Evolutionary conservation across 2,888 invertebrate species (phyloP), one percentile per base, ranked within the genome.

Genomic region (Eutolmus rufibarbis): DNA sequence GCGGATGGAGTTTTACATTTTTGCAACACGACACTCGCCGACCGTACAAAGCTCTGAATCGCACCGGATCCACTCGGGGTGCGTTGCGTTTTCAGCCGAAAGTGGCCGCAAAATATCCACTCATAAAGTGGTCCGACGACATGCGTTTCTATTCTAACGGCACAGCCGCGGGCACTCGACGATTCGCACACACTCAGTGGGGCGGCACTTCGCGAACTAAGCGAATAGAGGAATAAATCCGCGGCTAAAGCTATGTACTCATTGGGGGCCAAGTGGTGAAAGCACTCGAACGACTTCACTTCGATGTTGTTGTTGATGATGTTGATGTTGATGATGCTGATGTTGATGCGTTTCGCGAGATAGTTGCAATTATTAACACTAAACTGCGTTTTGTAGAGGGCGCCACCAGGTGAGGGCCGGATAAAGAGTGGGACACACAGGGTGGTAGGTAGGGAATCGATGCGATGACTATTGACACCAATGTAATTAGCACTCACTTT

Each of bases 401-500:
- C n/a, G n/a, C n/a, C 16, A 2, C 34, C 12, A 74, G 7, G 5
- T 34, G 34, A 31, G 40, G 12, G 12, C 8, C 56, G 23, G 51
- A 3, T 23, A 81, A 34, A 34, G 34, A 34, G 34, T 34, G 5
- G 34, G 34, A 34, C 2, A 31, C 56, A 81, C 81, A 7, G 12
- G 40, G 12, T n/a, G 40, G 40, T 1, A 12, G 1, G 7, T 1
- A 40, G 40, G 40, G 40, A 40, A 40, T 40, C 79, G 46, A 79
- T 79, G 12, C 37, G 78, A 78, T 43, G 78, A 78, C 43, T 81
- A 81, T 56, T 81, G 81, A 81, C 81, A 81, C 81, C 81, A 56
- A 43, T 66, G 81, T 51, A 81, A 81, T 81, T 81, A 81, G 51
- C 81, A 81, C 81, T 81, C 81, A 81, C 81, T 81, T 81, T 81